Evolutionary conservation across 2,797 vertebrate species (phyloP).

Genomic region (Acanthopagrus latus): DNA sequence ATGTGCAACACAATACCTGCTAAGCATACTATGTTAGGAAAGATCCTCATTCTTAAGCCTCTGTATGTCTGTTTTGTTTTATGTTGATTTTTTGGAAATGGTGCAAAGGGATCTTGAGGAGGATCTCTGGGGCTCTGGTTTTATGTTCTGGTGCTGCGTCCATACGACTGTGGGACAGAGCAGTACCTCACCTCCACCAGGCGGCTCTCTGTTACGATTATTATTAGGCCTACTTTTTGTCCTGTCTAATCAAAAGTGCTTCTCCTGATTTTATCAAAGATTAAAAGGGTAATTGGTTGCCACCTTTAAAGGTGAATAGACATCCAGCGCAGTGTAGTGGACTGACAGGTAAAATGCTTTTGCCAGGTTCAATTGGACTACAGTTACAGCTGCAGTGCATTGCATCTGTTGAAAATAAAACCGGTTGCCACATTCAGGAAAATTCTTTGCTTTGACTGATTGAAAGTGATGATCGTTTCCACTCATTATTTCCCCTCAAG

Average conservation of each 20-base stretch:
- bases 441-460: conserved; percentile 56
- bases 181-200: conserved; percentile 22
- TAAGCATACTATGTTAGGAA: conserved; percentile 17
- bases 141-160: conserved; percentile 10
- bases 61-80: not conserved
- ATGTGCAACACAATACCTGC: conserved; percentile 42
- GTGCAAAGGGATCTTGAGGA: not conserved
- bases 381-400: conserved; percentile 18
- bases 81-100: conserved; percentile 2
- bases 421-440: conserved; percentile 43
- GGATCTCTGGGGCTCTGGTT: not conserved
- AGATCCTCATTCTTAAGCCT: conserved; percentile 19
- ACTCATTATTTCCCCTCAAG: conserved; percentile 53
- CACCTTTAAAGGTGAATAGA: conserved; percentile 32
- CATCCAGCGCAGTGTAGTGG: conserved; percentile 17
- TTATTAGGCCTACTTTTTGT: conserved; percentile 28
- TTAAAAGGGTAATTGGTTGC: conserved; percentile 22
- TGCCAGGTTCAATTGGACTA: conserved; percentile 15
- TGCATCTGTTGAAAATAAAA: conserved; percentile 66
- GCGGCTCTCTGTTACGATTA: conserved; percentile 23
- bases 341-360: conserved; percentile 33
- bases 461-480: conserved; percentile 68
- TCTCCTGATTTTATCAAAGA: conserved; percentile 17
- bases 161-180: not conserved
- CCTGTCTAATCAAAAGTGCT: conserved; percentile 25